Evolutionary conservation across 2,113 vertebrate genomes (phyloP), one percentile per base, ranked within the genome.

Genomic region (Calonectris borealis): DNA sequence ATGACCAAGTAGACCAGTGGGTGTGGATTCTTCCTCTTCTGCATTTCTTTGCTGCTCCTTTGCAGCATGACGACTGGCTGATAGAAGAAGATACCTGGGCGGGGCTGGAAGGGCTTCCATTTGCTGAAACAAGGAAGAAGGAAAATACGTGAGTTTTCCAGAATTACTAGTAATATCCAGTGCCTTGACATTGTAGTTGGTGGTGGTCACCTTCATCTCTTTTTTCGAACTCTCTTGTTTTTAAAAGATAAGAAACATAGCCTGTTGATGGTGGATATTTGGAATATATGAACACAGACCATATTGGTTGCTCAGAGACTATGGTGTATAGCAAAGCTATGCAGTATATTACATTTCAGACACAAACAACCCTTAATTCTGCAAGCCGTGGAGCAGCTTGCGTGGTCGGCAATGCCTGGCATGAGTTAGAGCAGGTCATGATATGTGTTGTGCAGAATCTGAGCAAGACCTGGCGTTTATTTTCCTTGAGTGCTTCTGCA

Each of bases 1-100:
- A 80, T 3, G 0, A 0, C 1, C 3, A 4, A 0, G 5, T 96
- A 1, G 13, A 48, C 4, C 7, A 21, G 11, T 98, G 98, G 98
- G 76, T 98, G 51, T 96, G 96, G 90, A 13, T 69, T 38, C 90
- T 98, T 48, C 98, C 98, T 2, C 69, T 98, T 18, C 84, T 98
- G 80, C 98, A 98, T 80, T 60, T 52, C 27, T 73, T 94, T 16
- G 13, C 24, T 82, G 20, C 31, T 51, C 76, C 52, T 20, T 4
- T 11, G 24, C 87, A 87, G 34, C 21, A 4, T 4, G 16, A 85
- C 25, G 19, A 4, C 6, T 3, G 11, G 29, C 15, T 2, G 1
- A 1, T 54, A 42, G 92, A 82, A 25, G 98, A 92, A 77, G 97
- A 84, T 10, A 2, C 17, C 17, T 99, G 99, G 99, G 98, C 98